Evolutionary conservation across 2,888 invertebrate species (phyloP).

Genomic region (Aradus depressus): DNA sequence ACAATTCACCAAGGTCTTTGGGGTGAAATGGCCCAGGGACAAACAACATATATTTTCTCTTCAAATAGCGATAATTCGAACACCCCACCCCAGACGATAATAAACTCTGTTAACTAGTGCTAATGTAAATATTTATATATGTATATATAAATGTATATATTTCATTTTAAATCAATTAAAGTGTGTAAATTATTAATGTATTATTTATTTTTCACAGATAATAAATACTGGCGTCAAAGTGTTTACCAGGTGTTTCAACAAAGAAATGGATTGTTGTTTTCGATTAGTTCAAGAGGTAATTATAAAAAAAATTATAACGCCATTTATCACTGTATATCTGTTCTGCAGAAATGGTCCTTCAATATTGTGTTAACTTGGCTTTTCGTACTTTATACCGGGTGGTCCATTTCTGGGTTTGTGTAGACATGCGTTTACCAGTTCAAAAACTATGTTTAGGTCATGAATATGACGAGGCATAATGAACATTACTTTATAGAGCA

Average conservation of each 20-base stretch:
- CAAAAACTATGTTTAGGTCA: too few relatives aligned
- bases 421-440: too few relatives aligned
- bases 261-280: slow-evolving; percentile 75
- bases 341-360: neutral
- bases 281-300: slow-evolving; percentile 74
- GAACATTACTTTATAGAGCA: too few relatives aligned
- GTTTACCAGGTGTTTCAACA: slow-evolving; percentile 85
- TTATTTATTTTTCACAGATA: slow-evolving; percentile 42
- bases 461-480: too few relatives aligned
- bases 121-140: neutral
- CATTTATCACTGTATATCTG: neutral
- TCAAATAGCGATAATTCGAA: too few relatives aligned
- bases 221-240: slow-evolving; percentile 96
- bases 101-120: slow-evolving; percentile 16
- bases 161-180: too few relatives aligned
- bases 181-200: slow-evolving; percentile 5
- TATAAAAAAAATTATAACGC: neutral
- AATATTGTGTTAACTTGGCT: neutral
- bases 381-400: neutral
- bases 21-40: too few relatives aligned
- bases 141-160: neutral
- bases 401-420: neutral
- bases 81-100: too few relatives aligned
- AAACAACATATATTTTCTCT: too few relatives aligned
- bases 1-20: too few relatives aligned